Evolutionary conservation across 2,797 vertebrate species (phyloP).

Genomic region (Myoxocephalus aenaeus): DNA sequence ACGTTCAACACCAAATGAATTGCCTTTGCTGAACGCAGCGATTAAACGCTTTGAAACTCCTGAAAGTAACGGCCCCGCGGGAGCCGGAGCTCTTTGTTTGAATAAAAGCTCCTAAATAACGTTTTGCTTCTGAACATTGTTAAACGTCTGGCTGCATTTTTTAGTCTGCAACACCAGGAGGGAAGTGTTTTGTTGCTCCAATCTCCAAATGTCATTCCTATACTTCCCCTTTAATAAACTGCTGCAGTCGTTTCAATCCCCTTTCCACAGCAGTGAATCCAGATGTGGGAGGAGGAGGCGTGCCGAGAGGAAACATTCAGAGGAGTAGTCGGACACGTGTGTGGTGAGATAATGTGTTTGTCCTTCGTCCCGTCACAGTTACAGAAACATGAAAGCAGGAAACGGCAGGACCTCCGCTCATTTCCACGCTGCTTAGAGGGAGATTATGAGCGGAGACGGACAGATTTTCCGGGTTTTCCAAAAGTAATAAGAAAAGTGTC

Average conservation of each 20-base stretch:
- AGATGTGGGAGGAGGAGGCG: neutral
- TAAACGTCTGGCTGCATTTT: conserved; percentile 7
- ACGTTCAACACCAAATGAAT: conserved; percentile 33
- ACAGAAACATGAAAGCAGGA: conserved; percentile 46
- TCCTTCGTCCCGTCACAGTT: conserved; percentile 22
- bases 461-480: conserved; percentile 40
- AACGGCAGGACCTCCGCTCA: conserved; percentile 38
- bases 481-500: conserved; percentile 56
- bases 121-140: conserved; percentile 8
- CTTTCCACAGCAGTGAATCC: conserved; percentile 12
- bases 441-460: conserved; percentile 51
- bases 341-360: conserved; percentile 46
- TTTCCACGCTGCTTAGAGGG: conserved; percentile 43
- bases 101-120: conserved; percentile 3
- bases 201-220: conserved; percentile 12
- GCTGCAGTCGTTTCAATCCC: conserved; percentile 22
- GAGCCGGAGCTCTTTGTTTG: conserved; percentile 39
- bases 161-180: conserved; percentile 5
- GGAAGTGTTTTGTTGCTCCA: conserved; percentile 13
- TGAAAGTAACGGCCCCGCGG: conserved; percentile 31
- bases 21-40: conserved; percentile 19
- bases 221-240: conserved; percentile 34
- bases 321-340: conserved; percentile 19
- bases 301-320: conserved; percentile 7
- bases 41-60: conserved; percentile 34